These are phyloP conservation scores for Parazoanthus darwini DNA, from an alignment of 92 coral and sea anemone genomes.

Conservation along the genomic window DNA sequence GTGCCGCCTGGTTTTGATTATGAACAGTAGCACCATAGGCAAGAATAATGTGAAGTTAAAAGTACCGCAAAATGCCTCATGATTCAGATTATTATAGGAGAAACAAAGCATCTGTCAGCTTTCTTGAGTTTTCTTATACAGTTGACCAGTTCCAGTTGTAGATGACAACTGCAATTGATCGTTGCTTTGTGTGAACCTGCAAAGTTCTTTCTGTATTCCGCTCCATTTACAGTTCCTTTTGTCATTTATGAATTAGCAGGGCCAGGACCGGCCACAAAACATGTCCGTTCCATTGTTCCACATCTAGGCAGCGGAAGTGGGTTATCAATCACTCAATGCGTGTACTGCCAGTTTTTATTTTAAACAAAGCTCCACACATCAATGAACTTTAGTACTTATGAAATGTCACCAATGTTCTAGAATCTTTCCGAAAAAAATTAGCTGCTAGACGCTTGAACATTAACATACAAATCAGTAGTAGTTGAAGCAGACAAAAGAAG, in stretches of 20 bases:
- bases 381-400: neutral
- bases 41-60: neutral
- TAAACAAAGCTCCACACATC: constrained; percentile 2
- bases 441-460: neutral
- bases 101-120: neutral
- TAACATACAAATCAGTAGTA: neutral
- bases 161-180: neutral
- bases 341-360: neutral
- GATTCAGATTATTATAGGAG: neutral
- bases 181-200: neutral
- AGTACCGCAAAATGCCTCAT: neutral
- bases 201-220: neutral
- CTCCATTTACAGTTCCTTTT: neutral
- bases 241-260: neutral
- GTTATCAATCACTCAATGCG: neutral
- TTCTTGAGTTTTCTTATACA: neutral
- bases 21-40: neutral
- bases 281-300: neutral
- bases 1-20: neutral
- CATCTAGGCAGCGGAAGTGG: neutral
- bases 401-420: neutral
- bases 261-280: neutral
- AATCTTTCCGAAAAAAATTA: neutral
- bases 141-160: neutral
- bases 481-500: neutral